phyloP scores from a whole-genome alignment of 2,113 vertebrate species.

The Bubo scandiacus region DNA sequence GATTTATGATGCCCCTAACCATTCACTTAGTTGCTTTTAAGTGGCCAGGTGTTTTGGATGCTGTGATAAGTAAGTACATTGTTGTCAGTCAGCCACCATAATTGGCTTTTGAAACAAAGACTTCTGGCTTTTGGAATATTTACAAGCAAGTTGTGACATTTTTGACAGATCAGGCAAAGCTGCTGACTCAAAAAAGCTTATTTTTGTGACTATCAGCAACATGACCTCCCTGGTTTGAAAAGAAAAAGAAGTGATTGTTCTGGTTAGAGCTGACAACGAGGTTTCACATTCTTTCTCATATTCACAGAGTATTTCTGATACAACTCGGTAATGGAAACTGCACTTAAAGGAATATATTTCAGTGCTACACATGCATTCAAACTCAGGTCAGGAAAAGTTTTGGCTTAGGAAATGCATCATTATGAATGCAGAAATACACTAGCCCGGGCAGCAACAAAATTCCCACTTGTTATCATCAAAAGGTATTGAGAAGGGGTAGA shows the following conservation, averaged over 20 bases:
- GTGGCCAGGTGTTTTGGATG: neutral
- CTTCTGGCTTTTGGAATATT: constrained; percentile 33
- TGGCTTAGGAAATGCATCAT: neutral
- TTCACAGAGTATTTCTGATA: neutral
- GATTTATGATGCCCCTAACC: neutral
- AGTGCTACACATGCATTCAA: neutral
- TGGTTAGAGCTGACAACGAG: neutral
- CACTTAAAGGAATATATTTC: neutral
- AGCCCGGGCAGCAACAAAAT: neutral
- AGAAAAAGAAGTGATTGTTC: neutral
- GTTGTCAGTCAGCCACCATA: constrained; percentile 22
- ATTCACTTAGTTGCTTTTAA: neutral
- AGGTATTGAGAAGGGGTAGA: neutral
- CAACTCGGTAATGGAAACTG: neutral
- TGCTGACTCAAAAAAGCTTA: constrained; percentile 14
- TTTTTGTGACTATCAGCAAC: constrained; percentile 39
- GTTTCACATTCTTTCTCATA: neutral
- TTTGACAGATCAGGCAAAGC: constrained; percentile 33
- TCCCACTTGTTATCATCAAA: neutral
- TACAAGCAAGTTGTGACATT: constrained; percentile 58
- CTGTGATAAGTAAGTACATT: neutral
- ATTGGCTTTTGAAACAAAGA: constrained; percentile 44
- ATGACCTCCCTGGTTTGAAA: neutral
- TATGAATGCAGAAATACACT: neutral
- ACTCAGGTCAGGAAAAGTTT: neutral